Evolutionary conservation across 2,113 vertebrate genomes (phyloP).

Genomic region (Cyanocitta stelleri): DNA sequence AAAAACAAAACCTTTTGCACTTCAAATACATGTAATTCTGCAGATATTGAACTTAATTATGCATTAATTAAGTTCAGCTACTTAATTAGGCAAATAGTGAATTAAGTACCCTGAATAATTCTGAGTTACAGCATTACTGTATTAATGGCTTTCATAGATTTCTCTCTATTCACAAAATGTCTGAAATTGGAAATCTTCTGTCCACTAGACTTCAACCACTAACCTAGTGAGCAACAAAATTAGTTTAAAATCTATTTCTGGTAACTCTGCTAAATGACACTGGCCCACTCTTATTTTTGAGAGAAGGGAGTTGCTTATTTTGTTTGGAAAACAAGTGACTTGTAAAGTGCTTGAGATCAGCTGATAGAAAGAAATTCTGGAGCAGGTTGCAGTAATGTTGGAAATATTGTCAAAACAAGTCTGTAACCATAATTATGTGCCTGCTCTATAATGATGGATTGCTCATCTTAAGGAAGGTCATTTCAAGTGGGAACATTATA

Average conservation of each 20-base stretch:
- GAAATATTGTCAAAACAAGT: constrained; percentile 46
- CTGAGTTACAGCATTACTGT: neutral
- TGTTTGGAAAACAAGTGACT: neutral
- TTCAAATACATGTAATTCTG: neutral
- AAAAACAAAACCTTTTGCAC: neutral
- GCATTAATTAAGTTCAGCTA: neutral
- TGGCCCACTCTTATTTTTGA: neutral
- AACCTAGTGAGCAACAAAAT: neutral
- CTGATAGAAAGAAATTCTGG: neutral
- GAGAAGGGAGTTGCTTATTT: neutral
- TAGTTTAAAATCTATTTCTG: neutral
- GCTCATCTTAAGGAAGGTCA: constrained; percentile 53
- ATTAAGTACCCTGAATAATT: neutral
- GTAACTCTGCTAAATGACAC: neutral
- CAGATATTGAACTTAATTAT: neutral
- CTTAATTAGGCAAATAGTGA: neutral
- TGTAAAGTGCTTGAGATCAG: neutral
- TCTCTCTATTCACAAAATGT: neutral
- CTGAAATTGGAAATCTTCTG: neutral
- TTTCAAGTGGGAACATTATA: constrained; percentile 67
- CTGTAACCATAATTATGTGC: constrained; percentile 59
- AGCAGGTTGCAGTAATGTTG: constrained; percentile 41
- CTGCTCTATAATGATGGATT: constrained; percentile 39
- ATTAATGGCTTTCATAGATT: neutral
- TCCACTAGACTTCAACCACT: neutral